Conservation (phyloP, 2,113 vertebrate genomes). For the Stegostoma tigrinum region DNA sequence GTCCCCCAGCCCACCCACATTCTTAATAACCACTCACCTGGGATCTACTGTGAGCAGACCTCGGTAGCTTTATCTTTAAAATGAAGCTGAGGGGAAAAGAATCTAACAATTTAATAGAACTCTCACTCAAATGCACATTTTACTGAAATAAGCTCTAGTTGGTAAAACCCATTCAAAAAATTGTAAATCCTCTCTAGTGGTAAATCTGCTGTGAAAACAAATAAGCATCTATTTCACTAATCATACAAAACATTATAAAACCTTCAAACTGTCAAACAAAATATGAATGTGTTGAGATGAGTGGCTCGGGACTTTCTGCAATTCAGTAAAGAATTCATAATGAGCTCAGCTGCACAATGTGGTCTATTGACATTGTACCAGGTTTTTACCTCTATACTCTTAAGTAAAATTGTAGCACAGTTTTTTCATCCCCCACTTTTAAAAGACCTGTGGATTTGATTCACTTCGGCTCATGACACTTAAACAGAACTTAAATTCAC, state of each 20-base stretch:
- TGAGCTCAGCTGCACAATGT: background rate
- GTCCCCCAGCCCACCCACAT: background rate
- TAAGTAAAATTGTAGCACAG: background rate
- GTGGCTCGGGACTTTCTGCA: no score
- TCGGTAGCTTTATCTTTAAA: background rate
- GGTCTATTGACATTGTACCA: background rate
- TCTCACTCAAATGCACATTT: background rate
- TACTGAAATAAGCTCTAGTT: background rate
- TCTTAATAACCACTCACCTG: background rate
- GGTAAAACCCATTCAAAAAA: background rate
- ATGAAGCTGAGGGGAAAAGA: background rate
- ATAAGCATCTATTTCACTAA: background rate
- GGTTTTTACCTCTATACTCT: background rate
- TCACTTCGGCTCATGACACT: background rate
- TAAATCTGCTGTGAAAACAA: background rate
- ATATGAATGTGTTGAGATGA: background rate
- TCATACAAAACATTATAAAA: background rate
- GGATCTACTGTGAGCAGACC: background rate
- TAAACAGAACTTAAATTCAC: background rate
- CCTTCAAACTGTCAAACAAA: background rate
- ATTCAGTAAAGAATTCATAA: background rate
- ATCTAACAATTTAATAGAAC: background rate
- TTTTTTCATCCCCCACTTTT: background rate
- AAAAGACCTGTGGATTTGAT: background rate
- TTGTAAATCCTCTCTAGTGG: background rate